Evolutionary conservation across 2,797 vertebrate genomes (phyloP).

Genomic region (Podarcis siculus): DNA sequence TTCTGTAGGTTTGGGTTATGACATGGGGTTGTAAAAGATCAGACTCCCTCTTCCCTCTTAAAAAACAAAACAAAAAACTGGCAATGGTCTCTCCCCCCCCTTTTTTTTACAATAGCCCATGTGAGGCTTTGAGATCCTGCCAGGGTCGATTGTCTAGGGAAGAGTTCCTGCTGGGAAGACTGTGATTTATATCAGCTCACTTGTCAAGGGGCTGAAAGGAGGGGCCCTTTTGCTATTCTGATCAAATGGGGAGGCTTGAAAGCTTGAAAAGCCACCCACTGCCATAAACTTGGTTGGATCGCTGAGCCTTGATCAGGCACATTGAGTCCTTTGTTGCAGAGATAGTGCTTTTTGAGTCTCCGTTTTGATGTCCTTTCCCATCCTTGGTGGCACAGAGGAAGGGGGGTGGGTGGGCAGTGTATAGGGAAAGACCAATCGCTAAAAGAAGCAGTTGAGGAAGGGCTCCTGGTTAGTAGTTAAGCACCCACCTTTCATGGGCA

Average conservation of each 20-base stretch:
- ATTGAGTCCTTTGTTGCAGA: constrained; percentile 75
- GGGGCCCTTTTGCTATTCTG: constrained; percentile 69
- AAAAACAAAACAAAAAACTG: too few relatives aligned
- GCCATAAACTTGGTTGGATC: constrained; percentile 72
- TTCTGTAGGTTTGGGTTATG: constrained; percentile 37
- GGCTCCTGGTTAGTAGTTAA: too few relatives aligned
- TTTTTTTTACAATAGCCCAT: constrained; percentile 63
- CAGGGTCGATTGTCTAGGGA: constrained; percentile 64
- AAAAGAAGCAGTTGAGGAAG: not conserved
- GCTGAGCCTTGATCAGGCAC: constrained; percentile 69
- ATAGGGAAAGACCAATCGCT: not conserved
- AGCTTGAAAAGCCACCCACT: constrained; percentile 70
- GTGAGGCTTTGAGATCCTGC: constrained; percentile 64
- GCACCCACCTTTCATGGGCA: too few relatives aligned
- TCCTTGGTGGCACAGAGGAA: constrained; percentile 28
- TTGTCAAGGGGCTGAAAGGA: constrained; percentile 78
- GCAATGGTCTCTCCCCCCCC: too few relatives aligned
- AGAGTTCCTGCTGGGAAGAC: constrained; percentile 72
- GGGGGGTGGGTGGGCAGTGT: not conserved
- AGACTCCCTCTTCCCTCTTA: not conserved
- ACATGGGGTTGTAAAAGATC: constrained; percentile 63
- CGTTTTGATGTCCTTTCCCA: constrained; percentile 60
- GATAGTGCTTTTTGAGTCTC: constrained; percentile 58
- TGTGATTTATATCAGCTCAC: constrained; percentile 78
- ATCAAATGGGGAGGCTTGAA: constrained; percentile 78